These are phyloP conservation scores for Astyanax mexicanus DNA, from an alignment of 2,797 vertebrate species.

Conservation along the genomic window DNA sequence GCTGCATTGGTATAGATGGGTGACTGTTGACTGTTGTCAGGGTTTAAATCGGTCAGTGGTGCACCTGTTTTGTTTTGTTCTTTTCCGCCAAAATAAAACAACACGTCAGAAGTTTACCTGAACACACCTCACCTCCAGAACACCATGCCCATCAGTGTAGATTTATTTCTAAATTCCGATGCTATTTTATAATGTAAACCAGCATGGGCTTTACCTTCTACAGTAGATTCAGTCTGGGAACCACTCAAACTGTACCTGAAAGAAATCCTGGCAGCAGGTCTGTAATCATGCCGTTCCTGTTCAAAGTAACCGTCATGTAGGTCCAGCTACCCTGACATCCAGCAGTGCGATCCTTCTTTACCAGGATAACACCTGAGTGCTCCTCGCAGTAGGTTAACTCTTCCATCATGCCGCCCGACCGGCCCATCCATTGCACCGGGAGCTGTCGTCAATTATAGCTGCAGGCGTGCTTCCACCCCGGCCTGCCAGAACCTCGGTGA, in stretches of 20 bases:
- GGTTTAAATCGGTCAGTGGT: too few relatives aligned
- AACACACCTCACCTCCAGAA: too few relatives aligned
- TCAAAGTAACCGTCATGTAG: constrained; percentile 17
- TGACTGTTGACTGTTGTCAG: too few relatives aligned
- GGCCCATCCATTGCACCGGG: constrained; percentile 55
- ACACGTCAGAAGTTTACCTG: too few relatives aligned
- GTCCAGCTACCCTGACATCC: constrained; percentile 36
- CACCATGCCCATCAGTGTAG: too few relatives aligned
- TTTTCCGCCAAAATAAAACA: too few relatives aligned
- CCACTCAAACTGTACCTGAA: background rate
- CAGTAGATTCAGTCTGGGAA: too few relatives aligned
- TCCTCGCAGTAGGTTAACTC: constrained; percentile 60
- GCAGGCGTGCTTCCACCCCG: constrained; percentile 44
- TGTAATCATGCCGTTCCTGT: background rate
- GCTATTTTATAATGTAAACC: too few relatives aligned
- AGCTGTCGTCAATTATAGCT: constrained; percentile 59
- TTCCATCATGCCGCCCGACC: constrained; percentile 55
- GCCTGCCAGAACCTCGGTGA: constrained; percentile 50
- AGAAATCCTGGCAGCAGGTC: constrained; percentile 11
- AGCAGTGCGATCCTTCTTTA: constrained; percentile 48
- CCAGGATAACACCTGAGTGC: constrained; percentile 38
- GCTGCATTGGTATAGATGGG: too few relatives aligned
- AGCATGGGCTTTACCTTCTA: too few relatives aligned
- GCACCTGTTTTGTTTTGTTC: too few relatives aligned
- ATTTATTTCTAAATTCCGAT: too few relatives aligned